These are phyloP conservation scores for Fringilla coelebs DNA, from an alignment of 2,797 vertebrate species.

Conservation along the genomic window DNA sequence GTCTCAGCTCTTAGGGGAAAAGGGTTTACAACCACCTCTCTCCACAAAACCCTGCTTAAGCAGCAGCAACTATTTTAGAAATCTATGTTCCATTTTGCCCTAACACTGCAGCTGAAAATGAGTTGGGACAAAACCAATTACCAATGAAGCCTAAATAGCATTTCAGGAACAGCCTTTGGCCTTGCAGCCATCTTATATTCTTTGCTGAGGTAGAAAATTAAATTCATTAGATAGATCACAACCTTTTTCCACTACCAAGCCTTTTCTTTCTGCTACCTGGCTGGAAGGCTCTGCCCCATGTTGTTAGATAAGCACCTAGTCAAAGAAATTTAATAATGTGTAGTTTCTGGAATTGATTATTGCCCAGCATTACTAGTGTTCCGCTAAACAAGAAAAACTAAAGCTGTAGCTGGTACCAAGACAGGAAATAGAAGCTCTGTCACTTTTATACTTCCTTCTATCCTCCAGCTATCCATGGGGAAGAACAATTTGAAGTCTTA, in stretches of 20 bases:
- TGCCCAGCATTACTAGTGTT: neutral
- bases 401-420: neutral
- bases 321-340: neutral
- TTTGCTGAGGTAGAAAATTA: neutral
- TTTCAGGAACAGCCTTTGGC: neutral
- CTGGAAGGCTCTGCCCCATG: neutral
- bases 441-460: neutral
- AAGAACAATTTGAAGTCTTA: neutral
- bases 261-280: neutral
- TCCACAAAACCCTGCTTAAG: neutral
- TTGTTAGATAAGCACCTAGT: neutral
- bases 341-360: neutral
- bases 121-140: neutral
- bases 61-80: neutral
- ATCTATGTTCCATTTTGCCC: neutral
- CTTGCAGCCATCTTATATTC: neutral
- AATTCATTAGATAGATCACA: neutral
- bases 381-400: neutral
- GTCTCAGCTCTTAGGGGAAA: neutral
- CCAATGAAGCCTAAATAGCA: neutral
- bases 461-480: neutral
- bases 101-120: neutral
- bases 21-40: neutral
- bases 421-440: neutral
- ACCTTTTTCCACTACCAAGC: neutral